Conservation (phyloP, 2,113 vertebrate species). For the Onychorhynchus coronatus region DNA sequence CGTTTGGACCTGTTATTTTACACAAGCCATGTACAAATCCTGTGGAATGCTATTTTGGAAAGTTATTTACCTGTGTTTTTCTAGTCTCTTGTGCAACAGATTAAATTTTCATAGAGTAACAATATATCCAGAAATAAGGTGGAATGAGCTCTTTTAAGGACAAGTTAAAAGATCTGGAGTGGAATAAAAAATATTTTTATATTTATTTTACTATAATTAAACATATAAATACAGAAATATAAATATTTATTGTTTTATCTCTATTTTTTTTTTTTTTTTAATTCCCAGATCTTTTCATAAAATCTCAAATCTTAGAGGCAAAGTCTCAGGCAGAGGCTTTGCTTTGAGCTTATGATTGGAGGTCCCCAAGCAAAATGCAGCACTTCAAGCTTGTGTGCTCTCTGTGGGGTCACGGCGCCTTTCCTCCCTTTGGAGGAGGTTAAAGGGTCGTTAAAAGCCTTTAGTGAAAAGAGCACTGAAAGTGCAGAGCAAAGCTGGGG, state of each 20-base stretch:
- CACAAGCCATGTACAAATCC: fast-evolving
- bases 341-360: not conserved
- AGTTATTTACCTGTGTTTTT: not conserved
- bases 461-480: not conserved
- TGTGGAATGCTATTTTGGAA: not conserved
- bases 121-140: not conserved
- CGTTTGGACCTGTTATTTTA: not conserved
- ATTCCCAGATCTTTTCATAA: not conserved
- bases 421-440: no score
- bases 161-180: not conserved
- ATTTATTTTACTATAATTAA: not conserved
- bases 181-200: not conserved
- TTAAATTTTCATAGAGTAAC: not conserved
- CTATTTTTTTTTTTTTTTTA: fast-evolving
- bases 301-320: not conserved
- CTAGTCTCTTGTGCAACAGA: not conserved
- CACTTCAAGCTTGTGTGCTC: no score
- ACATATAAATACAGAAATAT: not conserved
- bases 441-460: not conserved
- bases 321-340: not conserved
- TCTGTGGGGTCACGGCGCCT: not conserved
- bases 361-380: not conserved
- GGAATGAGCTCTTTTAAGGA: not conserved
- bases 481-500: not conserved
- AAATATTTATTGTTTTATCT: not conserved